These are phyloP conservation scores for Nowickia ferox DNA, from an alignment of 2,888 invertebrate genomes.

Conservation along the genomic window DNA sequence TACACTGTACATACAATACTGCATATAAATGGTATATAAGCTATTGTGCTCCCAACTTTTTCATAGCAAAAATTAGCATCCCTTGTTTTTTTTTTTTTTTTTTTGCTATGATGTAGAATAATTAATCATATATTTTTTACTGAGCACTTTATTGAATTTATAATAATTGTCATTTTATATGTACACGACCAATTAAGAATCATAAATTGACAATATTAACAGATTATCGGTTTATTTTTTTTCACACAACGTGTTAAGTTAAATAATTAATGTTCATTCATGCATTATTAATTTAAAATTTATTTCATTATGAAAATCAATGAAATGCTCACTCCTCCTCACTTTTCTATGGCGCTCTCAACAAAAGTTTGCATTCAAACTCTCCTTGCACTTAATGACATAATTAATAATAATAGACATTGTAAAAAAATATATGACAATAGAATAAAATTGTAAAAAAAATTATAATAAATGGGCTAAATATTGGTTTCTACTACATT, in stretches of 20 bases:
- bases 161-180: constrained; percentile 68
- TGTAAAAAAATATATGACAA: constrained; percentile 22
- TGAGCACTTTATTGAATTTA: constrained; percentile 54
- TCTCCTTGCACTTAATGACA: constrained; percentile 31
- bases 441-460: constrained; percentile 27
- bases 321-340: background rate
- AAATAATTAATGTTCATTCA: constrained; percentile 68
- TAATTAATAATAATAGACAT: constrained; percentile 48
- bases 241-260: constrained; percentile 64
- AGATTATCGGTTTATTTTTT: constrained; percentile 60
- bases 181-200: constrained; percentile 67
- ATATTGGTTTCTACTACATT: constrained; percentile 53
- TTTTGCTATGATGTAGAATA: constrained; percentile 15
- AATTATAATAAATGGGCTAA: constrained; percentile 43
- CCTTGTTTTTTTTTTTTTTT: constrained; percentile 26
- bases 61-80: background rate
- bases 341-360: background rate
- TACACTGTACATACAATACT: no score
- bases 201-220: constrained; percentile 72
- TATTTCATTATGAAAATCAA: constrained; percentile 44
- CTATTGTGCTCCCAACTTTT: no score
- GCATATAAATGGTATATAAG: no score
- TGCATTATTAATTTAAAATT: constrained; percentile 53
- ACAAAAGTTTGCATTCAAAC: background rate
- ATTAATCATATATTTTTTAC: constrained; percentile 44